These are phyloP conservation scores for Lacerta agilis DNA, from an alignment of 2,797 vertebrate genomes.

Conservation along the genomic window DNA sequence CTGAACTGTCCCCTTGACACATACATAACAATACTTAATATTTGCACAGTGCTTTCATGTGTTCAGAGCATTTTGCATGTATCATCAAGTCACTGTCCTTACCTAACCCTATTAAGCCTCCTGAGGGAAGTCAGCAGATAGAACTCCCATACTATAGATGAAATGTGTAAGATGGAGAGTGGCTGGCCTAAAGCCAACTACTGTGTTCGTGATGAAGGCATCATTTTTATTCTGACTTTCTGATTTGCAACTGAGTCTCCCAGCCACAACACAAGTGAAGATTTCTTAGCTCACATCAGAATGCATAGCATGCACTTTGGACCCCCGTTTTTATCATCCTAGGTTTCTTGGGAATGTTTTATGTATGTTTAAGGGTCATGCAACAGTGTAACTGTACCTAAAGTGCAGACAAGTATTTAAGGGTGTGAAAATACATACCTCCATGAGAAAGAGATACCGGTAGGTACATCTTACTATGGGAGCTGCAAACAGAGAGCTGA, in stretches of 20 bases:
- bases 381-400: background rate
- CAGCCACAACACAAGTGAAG: background rate
- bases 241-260: too few species aligned
- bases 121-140: background rate
- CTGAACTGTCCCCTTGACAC: background rate
- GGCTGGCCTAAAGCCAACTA: background rate
- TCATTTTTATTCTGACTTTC: background rate
- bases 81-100: background rate
- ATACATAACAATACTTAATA: background rate
- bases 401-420: background rate
- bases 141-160: background rate
- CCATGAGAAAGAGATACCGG: conserved; percentile 13
- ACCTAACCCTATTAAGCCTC: background rate
- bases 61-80: background rate
- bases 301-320: background rate
- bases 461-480: conserved; percentile 45
- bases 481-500: conserved; percentile 63
- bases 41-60: background rate
- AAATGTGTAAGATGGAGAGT: background rate
- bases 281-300: background rate
- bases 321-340: background rate
- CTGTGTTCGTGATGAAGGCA: background rate
- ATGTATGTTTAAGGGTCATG: background rate
- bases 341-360: background rate
- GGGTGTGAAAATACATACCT: background rate